Percentiles rank a stretch among this genome's conserved stretches.
These are phyloP conservation scores for Sebastes melanostomus DNA, from an alignment of 2,797 vertebrate genomes.

Conservation along the genomic window DNA sequence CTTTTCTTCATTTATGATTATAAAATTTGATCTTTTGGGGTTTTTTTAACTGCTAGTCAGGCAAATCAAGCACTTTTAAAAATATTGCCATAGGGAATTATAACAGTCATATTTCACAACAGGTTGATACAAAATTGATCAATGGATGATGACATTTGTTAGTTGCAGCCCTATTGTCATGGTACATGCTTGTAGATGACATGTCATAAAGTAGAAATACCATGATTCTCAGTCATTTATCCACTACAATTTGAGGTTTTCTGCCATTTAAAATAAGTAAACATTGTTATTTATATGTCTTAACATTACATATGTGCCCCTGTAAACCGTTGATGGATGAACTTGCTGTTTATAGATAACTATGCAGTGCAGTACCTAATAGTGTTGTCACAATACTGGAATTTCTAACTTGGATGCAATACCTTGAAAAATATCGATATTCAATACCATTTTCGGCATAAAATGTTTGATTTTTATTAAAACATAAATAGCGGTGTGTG, in stretches of 20 bases:
- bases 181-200: not conserved
- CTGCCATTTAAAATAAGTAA: not conserved
- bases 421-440: too few species aligned
- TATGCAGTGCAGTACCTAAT: not conserved
- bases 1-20: not conserved
- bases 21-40: not conserved
- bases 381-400: too few species aligned
- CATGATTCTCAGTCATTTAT: not conserved
- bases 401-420: too few species aligned
- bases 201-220: not conserved
- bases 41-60: rapidly evolving
- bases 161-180: not conserved
- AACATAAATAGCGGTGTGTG: too few species aligned
- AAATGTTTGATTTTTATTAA: too few species aligned
- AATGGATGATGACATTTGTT: too few species aligned
- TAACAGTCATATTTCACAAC: not conserved
- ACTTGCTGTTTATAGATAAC: not conserved
- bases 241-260: not conserved
- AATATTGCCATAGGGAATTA: not conserved
- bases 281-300: not conserved
- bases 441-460: too few species aligned
- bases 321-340: not conserved
- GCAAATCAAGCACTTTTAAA: not conserved
- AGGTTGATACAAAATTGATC: not conserved
- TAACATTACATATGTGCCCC: not conserved